Percentiles rank a stretch among this genome's conserved stretches.
phyloP scores from a whole-genome alignment of 1,140 invertebrate species.

The Cydia pomonella region DNA sequence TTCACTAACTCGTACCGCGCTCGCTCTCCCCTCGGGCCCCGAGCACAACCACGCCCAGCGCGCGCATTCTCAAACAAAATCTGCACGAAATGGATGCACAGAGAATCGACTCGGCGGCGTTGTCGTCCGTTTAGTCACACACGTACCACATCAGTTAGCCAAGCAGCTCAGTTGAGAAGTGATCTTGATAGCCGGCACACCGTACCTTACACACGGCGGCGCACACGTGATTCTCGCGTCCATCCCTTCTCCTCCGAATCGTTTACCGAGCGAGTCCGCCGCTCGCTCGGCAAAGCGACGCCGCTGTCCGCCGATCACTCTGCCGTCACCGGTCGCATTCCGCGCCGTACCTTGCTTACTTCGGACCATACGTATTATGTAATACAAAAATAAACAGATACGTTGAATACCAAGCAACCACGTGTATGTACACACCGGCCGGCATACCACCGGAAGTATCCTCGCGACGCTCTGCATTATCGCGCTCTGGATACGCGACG shows the following conservation, averaged over 20 bases:
- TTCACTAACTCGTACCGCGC: conserved; percentile 56
- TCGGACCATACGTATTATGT: conserved; percentile 56
- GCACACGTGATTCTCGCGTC: conserved; percentile 70
- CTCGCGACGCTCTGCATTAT: conserved; percentile 12
- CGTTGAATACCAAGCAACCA: conserved; percentile 55
- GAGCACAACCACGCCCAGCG: conserved; percentile 69
- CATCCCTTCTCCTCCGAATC: conserved; percentile 55
- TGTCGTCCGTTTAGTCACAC: conserved; percentile 62
- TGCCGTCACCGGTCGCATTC: conserved; percentile 45
- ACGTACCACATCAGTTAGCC: conserved; percentile 57
- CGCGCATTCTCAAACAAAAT: conserved; percentile 76
- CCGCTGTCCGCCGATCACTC: conserved; percentile 44
- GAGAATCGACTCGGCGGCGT: conserved; percentile 61
- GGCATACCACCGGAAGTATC: conserved; percentile 36
- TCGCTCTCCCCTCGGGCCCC: conserved; percentile 66
- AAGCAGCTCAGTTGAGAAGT: conserved; percentile 65
- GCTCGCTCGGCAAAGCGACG: conserved; percentile 45
- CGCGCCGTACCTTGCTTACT: conserved; percentile 49
- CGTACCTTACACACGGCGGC: conserved; percentile 57
- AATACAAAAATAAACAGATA: conserved; percentile 69
- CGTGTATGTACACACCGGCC: conserved; percentile 61
- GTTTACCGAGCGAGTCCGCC: conserved; percentile 48
- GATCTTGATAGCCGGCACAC: conserved; percentile 69
- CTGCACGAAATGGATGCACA: conserved; percentile 68
- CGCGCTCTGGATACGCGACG: conserved; percentile 1